A percentile compares a stretch with the other conserved stretches of the same genome.
Evolutionary conservation across 2,113 vertebrate species (phyloP).

Genomic region (Crotophaga sulcirostris): DNA sequence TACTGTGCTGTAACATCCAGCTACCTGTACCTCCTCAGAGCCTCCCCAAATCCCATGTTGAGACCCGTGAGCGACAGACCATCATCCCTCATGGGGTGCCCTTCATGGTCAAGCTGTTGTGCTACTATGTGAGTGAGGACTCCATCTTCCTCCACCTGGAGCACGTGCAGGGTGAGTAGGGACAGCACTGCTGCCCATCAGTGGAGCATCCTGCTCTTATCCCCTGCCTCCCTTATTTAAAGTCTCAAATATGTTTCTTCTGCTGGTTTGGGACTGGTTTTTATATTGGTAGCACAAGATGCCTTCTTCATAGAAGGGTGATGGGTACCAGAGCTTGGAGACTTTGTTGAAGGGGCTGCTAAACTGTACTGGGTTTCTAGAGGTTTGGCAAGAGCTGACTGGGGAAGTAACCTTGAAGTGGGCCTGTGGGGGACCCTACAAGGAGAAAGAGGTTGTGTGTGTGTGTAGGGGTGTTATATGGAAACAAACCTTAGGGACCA

Average conservation of each 20-base stretch:
- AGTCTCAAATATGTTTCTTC: not conserved
- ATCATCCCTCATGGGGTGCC: conserved; percentile 95
- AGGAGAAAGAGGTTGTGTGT: not conserved
- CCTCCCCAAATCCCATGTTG: conserved; percentile 87
- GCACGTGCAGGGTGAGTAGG: conserved; percentile 86
- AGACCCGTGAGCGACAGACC: conserved; percentile 85
- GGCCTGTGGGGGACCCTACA: not conserved
- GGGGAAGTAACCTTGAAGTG: not conserved
- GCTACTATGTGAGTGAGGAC: conserved; percentile 93
- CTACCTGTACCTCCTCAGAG: conserved; percentile 75
- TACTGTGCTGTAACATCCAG: not conserved
- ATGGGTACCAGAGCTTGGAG: not conserved
- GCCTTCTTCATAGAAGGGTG: not conserved
- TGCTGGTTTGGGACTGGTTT: not conserved
- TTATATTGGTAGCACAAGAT: not conserved
- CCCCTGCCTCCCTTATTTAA: not conserved
- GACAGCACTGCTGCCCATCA: not conserved
- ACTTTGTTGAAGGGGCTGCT: not conserved
- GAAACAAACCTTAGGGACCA: not conserved
- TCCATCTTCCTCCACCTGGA: conserved; percentile 93
- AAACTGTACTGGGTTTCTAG: not conserved
- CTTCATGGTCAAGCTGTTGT: conserved; percentile 91
- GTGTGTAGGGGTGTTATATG: not conserved
- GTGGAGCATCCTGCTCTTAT: not conserved
- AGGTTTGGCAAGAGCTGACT: not conserved